phyloP scores from a whole-genome alignment of 2,888 invertebrate genomes.

The Galerucella calmariensis region DNA sequence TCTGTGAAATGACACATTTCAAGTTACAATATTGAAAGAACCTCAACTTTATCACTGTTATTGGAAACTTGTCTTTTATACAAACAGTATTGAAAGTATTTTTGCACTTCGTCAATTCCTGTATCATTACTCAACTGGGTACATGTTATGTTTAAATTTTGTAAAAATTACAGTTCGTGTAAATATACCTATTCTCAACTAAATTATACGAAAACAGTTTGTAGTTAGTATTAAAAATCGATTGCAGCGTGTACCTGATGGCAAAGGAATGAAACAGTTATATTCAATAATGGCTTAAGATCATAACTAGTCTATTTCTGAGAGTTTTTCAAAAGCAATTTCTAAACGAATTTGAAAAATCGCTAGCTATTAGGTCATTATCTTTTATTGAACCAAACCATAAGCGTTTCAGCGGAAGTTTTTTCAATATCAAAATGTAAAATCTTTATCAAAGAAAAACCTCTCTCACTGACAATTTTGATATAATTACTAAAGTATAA shows the following conservation, averaged over 20 bases:
- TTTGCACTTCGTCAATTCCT: background rate
- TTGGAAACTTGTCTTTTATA: background rate
- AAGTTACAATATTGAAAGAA: too few species aligned
- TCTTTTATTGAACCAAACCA: background rate
- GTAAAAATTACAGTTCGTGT: background rate
- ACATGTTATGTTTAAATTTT: conserved; percentile 3
- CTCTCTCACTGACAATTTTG: too few species aligned
- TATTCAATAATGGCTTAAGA: conserved; percentile 14
- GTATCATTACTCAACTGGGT: background rate
- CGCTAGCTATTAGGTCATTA: background rate
- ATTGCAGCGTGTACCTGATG: conserved; percentile 13
- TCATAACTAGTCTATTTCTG: conserved; percentile 11
- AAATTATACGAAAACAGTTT: conserved; percentile 11
- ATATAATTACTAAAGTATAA: too few species aligned
- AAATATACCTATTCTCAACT: background rate
- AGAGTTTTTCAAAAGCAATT: background rate
- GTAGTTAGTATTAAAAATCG: conserved; percentile 9
- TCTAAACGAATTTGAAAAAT: background rate
- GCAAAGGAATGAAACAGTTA: conserved; percentile 12
- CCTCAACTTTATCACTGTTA: background rate
- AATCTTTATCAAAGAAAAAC: too few species aligned
- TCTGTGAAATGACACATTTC: too few species aligned
- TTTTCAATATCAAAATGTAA: background rate
- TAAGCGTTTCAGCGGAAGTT: background rate
- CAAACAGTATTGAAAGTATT: background rate